These are phyloP conservation scores for Atractosteus spatula DNA, from an alignment of 2,113 vertebrate genomes.

Conservation along the genomic window DNA sequence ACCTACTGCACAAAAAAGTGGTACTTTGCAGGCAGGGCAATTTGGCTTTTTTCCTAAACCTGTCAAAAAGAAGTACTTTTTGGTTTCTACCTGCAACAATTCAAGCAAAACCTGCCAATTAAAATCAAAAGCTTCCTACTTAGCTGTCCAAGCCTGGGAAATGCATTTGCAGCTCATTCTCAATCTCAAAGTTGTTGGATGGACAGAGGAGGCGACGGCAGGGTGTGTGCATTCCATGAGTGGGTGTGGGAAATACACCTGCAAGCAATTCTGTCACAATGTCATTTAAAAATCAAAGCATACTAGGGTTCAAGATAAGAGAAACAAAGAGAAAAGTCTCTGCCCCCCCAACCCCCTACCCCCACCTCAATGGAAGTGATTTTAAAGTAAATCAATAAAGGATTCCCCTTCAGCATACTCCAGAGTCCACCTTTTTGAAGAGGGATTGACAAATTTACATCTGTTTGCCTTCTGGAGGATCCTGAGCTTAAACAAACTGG, in stretches of 20 bases:
- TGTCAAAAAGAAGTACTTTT: background rate
- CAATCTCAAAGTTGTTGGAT: background rate
- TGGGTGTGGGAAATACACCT: background rate
- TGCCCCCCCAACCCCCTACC: background rate
- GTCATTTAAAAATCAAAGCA: background rate
- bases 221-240: too few relatives aligned
- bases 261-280: background rate
- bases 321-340: background rate
- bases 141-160: background rate
- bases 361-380: background rate
- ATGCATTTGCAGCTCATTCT: background rate
- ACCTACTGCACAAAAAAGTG: too few relatives aligned
- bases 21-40: too few relatives aligned
- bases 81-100: background rate
- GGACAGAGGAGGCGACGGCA: too few relatives aligned
- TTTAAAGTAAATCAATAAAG: background rate
- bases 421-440: background rate
- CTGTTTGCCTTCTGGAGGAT: background rate
- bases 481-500: conserved; percentile 9
- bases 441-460: background rate
- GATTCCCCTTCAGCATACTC: background rate
- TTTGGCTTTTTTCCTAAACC: too few relatives aligned
- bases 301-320: too few relatives aligned
- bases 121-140: background rate
- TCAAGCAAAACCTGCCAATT: background rate